Conservation (phyloP, 1,140 invertebrate species). For the Drosophila pachea region DNA sequence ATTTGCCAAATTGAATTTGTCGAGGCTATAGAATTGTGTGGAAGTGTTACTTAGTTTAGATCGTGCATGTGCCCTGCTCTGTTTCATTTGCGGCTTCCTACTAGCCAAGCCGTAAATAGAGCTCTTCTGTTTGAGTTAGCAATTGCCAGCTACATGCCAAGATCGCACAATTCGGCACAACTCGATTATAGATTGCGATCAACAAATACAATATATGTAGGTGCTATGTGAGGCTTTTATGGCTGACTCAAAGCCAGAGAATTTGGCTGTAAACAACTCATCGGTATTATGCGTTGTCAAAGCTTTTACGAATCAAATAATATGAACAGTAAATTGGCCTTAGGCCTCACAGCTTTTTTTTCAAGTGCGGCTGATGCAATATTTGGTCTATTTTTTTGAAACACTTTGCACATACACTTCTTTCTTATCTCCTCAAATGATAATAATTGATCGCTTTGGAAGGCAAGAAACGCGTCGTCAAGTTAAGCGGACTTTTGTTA, state of each 20-base stretch:
- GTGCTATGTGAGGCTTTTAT: neutral
- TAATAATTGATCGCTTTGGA: neutral
- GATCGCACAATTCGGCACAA: conserved; percentile 19
- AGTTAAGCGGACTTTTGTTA: conserved; percentile 13
- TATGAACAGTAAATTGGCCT: too few species aligned
- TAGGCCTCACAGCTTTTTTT: too few species aligned
- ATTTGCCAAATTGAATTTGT: conserved; percentile 52
- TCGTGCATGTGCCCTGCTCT: conserved; percentile 46
- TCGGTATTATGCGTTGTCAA: too few species aligned
- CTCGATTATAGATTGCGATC: neutral
- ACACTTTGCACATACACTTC: neutral
- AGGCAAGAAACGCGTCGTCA: neutral
- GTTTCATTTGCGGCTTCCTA: conserved; percentile 42
- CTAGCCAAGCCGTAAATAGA: conserved; percentile 20
- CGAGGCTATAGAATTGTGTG: conserved; percentile 19
- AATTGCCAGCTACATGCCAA: conserved; percentile 60
- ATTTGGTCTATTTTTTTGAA: too few species aligned
- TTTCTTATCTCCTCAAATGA: neutral
- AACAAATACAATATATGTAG: neutral
- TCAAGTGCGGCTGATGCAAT: too few species aligned
- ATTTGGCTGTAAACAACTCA: too few species aligned
- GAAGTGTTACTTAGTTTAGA: conserved; percentile 12
- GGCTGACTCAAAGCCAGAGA: too few species aligned
- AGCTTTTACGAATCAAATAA: too few species aligned
- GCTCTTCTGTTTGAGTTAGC: conserved; percentile 46